phyloP scores from a whole-genome alignment of 2,113 vertebrate genomes.

The Perca schrenkii region DNA sequence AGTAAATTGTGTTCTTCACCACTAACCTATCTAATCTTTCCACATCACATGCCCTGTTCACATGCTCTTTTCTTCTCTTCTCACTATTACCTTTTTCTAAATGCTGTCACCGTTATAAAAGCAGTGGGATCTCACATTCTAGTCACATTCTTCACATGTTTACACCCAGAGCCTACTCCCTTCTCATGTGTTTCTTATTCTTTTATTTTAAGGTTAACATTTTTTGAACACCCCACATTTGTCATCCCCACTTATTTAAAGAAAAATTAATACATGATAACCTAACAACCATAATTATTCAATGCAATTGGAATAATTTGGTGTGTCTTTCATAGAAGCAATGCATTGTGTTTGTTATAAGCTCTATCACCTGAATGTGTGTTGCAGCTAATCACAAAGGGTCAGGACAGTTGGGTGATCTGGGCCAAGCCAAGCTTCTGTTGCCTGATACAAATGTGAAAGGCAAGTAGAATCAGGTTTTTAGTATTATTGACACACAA shows the following conservation, averaged over 20 bases:
- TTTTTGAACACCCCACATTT: too few species aligned
- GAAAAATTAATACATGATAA: too few species aligned
- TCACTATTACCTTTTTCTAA: not conserved
- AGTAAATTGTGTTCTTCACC: constrained; percentile 4
- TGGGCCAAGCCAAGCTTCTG: not conserved
- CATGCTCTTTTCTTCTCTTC: constrained; percentile 18
- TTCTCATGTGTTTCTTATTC: not conserved
- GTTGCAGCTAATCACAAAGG: not conserved
- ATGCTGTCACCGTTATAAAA: not conserved
- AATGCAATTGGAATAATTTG: too few species aligned
- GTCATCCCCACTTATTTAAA: too few species aligned
- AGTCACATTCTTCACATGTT: constrained; percentile 40
- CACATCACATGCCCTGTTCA: constrained; percentile 58
- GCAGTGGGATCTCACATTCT: constrained; percentile 2
- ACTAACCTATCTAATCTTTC: constrained; percentile 36
- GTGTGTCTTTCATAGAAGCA: too few species aligned
- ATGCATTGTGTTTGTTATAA: not conserved
- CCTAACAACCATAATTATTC: too few species aligned
- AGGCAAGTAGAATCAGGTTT: not conserved
- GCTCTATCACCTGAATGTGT: constrained; percentile 10
- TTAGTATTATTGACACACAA: constrained; percentile 6
- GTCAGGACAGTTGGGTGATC: not conserved
- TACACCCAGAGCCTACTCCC: constrained; percentile 1
- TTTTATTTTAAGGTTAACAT: too few species aligned
- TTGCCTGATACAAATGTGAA: constrained; percentile 18